phyloP scores from a whole-genome alignment of 2,113 vertebrate genomes.

The Phoxinus phoxinus region DNA sequence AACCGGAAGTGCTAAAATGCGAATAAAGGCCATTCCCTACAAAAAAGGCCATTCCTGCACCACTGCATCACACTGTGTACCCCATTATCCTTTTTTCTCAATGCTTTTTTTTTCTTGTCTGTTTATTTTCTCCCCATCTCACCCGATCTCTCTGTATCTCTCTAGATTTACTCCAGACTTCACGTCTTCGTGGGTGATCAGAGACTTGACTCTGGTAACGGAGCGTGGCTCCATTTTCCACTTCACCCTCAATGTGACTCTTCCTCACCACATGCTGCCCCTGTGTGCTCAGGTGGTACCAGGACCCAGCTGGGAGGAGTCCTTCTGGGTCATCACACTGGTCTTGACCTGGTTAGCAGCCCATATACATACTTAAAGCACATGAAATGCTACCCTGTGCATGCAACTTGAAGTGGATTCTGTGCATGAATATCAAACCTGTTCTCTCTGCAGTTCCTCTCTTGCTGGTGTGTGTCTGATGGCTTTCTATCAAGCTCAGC shows the following conservation, averaged over 20 bases:
- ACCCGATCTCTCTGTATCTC: background rate
- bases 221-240: slow-evolving; percentile 86
- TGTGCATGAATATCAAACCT: background rate
- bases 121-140: background rate
- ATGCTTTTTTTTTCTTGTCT: background rate
- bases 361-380: background rate
- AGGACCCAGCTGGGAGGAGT: slow-evolving; percentile 96
- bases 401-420: background rate
- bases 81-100: background rate
- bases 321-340: slow-evolving; percentile 93
- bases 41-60: too few relatives aligned
- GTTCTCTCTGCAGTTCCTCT: slow-evolving; percentile 82
- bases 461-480: slow-evolving; percentile 91
- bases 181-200: slow-evolving; percentile 96
- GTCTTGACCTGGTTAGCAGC: slow-evolving; percentile 87
- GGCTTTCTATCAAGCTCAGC: slow-evolving; percentile 95
- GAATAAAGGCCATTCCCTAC: too few relatives aligned
- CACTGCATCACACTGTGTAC: too few relatives aligned
- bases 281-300: slow-evolving; percentile 95
- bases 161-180: slow-evolving; percentile 97
- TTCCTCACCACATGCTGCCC: slow-evolving; percentile 94
- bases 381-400: background rate
- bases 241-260: slow-evolving; percentile 94
- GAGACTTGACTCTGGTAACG: slow-evolving; percentile 89
- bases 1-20: too few relatives aligned